Evolutionary conservation across 2,888 invertebrate genomes (phyloP), one percentile per base, ranked within the genome.

Genomic region (Caenorhabditis becei): DNA sequence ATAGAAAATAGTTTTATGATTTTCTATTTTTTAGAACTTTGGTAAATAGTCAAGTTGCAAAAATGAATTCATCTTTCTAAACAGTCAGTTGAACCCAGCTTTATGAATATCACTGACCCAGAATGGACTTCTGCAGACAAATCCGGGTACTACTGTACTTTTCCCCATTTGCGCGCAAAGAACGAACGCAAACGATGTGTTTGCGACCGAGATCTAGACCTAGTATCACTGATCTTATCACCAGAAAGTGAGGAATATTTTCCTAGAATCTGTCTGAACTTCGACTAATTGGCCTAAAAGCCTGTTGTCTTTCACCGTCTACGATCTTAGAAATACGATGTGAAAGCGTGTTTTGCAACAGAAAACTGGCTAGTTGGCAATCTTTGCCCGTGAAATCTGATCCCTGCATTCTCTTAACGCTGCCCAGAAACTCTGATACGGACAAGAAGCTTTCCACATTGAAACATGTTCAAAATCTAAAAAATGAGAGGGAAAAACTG

Each of bases 281-380:
- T 32, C 32, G 10, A 7, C 10, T 32, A 32, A 32, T 32, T 44
- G 14, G 3, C n/a, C 44, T 10, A 44, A 11, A 44, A 44, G 14
- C 44, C 44, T 44, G 44, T 44, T 11, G 2, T 49, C 20, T 2
- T 20, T 4, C 18, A 20, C 18, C 5, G 16, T 49, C 20, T 20
- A 20, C 41, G 41, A 41, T 41, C 41, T 41, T 41, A 41, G 41
- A 2, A 41, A 41, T 14, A 11, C 41, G 16, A 10, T n/a, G 35
- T 8, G 10, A 14, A 41, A 41, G 41, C 41, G 18, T 49, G 20
- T 49, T 49, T 49, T 49, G 18, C 49, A 49, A 18, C 18, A 20
- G 11, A 49, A 49, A 49, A 49, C 49, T 49, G 49, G 49, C 49
- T 49, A 49, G 18, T 49, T 49, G 41, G 49, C 49, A 20, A 49